phyloP scores from a whole-genome alignment of 2,888 invertebrate genomes.

The Myopa testacea region DNA sequence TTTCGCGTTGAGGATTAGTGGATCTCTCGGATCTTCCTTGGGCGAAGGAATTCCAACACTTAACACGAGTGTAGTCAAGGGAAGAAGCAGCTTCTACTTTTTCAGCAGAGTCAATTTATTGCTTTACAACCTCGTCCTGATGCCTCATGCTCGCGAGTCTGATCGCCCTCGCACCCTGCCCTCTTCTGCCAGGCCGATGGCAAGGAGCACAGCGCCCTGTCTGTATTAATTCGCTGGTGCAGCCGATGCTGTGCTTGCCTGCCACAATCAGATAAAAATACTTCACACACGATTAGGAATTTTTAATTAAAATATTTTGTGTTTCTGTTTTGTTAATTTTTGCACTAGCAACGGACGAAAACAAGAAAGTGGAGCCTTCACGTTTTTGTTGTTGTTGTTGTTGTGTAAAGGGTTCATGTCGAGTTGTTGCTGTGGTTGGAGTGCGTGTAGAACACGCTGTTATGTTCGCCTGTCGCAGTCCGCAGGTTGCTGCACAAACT shows the following conservation, averaged over 20 bases:
- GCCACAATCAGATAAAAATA: constrained; percentile 67
- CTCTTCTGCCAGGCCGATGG: not conserved
- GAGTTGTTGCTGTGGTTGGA: constrained; percentile 32
- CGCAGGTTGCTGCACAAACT: constrained; percentile 32
- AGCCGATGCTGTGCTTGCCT: constrained; percentile 43
- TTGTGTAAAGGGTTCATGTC: constrained; percentile 11
- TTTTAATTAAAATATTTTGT: constrained; percentile 69
- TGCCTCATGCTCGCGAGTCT: too few species aligned
- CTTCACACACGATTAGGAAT: constrained; percentile 69
- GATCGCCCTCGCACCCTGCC: not conserved
- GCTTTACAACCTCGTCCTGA: not conserved
- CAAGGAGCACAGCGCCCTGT: constrained; percentile 44
- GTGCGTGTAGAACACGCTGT: constrained; percentile 40
- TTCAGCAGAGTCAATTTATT: not conserved
- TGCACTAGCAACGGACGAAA: not conserved
- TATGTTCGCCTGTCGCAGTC: constrained; percentile 33
- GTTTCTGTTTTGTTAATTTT: constrained; percentile 63
- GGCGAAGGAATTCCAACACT: not conserved
- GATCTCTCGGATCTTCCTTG: too few species aligned
- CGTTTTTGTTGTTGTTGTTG: constrained; percentile 16
- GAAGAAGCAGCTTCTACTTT: not conserved
- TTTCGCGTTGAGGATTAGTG: too few species aligned
- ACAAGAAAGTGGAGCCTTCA: constrained; percentile 17
- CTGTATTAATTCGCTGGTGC: constrained; percentile 57
- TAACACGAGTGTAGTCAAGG: not conserved